Conservation (phyloP, 2,888 invertebrate species). For the Lutraria lutraria region DNA sequence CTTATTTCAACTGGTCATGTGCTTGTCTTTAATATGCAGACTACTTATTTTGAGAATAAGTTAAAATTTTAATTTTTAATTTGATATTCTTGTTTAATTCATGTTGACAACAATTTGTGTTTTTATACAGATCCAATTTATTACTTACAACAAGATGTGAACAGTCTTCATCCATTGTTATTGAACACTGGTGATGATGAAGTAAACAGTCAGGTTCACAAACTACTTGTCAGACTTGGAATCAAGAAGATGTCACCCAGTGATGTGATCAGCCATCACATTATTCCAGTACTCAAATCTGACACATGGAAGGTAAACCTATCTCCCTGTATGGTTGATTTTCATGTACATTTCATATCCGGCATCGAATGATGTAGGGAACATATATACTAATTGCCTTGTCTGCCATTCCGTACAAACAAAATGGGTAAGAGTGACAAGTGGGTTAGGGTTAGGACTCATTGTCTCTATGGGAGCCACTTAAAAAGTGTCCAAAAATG, state of each 20-base stretch:
- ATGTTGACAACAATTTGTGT: too few relatives aligned
- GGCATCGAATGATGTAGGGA: too few relatives aligned
- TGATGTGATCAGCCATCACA: slow-evolving; percentile 84
- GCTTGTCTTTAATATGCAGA: neutral
- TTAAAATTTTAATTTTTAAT: too few relatives aligned
- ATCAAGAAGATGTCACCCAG: slow-evolving; percentile 79
- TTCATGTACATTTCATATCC: neutral
- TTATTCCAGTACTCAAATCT: slow-evolving; percentile 81
- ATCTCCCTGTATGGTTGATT: neutral
- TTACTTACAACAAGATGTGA: slow-evolving; percentile 81
- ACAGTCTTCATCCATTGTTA: slow-evolving; percentile 78
- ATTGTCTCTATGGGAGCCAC: too few relatives aligned
- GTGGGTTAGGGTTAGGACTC: too few relatives aligned
- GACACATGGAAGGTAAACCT: slow-evolving; percentile 79
- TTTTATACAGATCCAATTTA: slow-evolving; percentile 74
- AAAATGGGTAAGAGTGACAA: too few relatives aligned
- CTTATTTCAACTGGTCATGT: neutral
- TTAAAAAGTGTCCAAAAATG: too few relatives aligned
- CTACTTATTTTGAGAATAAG: neutral
- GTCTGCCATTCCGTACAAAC: too few relatives aligned
- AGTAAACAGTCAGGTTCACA: slow-evolving; percentile 83
- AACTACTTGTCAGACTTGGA: slow-evolving; percentile 77
- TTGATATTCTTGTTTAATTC: too few relatives aligned
- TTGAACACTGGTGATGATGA: slow-evolving; percentile 79
- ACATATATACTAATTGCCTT: too few relatives aligned